Conservation (phyloP, 2,797 vertebrate genomes). For the Melanotaenia maccullochi region DNA sequence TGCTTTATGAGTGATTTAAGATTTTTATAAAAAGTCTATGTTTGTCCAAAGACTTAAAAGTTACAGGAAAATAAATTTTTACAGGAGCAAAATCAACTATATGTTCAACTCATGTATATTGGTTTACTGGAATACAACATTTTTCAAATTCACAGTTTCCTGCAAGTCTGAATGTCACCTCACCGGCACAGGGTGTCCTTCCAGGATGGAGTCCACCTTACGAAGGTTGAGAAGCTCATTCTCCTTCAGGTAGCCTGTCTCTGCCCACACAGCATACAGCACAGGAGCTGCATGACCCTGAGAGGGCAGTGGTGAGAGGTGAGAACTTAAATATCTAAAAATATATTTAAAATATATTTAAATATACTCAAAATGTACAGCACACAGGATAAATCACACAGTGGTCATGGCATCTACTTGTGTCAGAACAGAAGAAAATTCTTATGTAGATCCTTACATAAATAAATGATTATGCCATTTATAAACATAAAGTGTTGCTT, state of each 20-base stretch:
- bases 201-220: constrained; percentile 92
- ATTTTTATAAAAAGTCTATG: not conserved
- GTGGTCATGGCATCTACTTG: not conserved
- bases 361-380: not conserved
- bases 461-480: not conserved
- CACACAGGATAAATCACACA: not conserved
- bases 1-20: not conserved
- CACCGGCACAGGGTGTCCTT: constrained; percentile 95
- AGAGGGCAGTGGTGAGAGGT: constrained; percentile 12
- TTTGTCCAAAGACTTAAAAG: not conserved
- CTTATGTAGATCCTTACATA: not conserved
- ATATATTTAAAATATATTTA: not conserved
- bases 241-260: constrained; percentile 91
- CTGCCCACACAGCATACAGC: constrained; percentile 93
- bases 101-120: not conserved
- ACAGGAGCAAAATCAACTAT: not conserved
- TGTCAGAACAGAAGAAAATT: not conserved
- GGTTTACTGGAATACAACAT: not conserved
- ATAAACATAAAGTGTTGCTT: not conserved
- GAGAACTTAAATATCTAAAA: not conserved
- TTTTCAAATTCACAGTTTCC: constrained; percentile 12
- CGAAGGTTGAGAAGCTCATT: constrained; percentile 90
- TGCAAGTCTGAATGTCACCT: constrained; percentile 63
- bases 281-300: constrained; percentile 94
- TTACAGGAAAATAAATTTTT: not conserved